Evolutionary conservation across 2,888 invertebrate genomes (phyloP).

Genomic region (Archaeoteleia sp.): DNA sequence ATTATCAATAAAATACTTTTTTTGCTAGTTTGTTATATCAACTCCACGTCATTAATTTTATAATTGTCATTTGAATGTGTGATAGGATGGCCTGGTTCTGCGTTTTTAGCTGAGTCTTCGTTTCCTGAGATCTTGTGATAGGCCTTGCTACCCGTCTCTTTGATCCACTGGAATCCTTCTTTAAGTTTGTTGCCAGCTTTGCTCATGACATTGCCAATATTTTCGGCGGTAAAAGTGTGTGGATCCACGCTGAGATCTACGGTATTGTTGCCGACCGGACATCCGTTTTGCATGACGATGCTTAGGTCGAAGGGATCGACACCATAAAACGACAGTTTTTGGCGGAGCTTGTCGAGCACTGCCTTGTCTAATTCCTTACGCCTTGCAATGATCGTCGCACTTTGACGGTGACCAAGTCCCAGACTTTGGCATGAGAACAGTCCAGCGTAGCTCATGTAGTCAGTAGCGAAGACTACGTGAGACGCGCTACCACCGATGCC

Average conservation of each 20-base stretch:
- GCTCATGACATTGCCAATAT: constrained; percentile 82
- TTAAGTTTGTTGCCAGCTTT: constrained; percentile 85
- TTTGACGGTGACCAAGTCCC: constrained; percentile 84
- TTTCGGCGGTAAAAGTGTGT: constrained; percentile 84
- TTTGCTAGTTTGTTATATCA: constrained; percentile 69
- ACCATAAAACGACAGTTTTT: constrained; percentile 79
- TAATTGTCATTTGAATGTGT: constrained; percentile 54
- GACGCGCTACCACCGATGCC: constrained; percentile 85
- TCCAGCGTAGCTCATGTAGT: constrained; percentile 84
- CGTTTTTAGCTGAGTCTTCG: constrained; percentile 50
- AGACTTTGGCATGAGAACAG: constrained; percentile 88
- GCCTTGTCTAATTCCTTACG: constrained; percentile 83
- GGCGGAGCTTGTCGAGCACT: constrained; percentile 83
- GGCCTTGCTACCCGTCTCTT: constrained; percentile 82
- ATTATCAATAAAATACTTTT: neutral
- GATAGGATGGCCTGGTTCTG: constrained; percentile 1
- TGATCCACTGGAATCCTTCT: constrained; percentile 83
- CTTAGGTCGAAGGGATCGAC: constrained; percentile 87
- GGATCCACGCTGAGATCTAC: constrained; percentile 83
- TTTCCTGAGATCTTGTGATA: constrained; percentile 78
- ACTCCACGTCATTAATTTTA: constrained; percentile 72
- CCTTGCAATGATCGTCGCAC: constrained; percentile 88
- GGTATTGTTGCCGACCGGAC: constrained; percentile 79
- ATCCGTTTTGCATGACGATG: constrained; percentile 83
- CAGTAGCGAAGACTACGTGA: constrained; percentile 84